A percentile compares a stretch with the other conserved stretches of the same genome.
phyloP scores from a whole-genome alignment of 2,113 vertebrate species.

The Prionailurus viverrinus region DNA sequence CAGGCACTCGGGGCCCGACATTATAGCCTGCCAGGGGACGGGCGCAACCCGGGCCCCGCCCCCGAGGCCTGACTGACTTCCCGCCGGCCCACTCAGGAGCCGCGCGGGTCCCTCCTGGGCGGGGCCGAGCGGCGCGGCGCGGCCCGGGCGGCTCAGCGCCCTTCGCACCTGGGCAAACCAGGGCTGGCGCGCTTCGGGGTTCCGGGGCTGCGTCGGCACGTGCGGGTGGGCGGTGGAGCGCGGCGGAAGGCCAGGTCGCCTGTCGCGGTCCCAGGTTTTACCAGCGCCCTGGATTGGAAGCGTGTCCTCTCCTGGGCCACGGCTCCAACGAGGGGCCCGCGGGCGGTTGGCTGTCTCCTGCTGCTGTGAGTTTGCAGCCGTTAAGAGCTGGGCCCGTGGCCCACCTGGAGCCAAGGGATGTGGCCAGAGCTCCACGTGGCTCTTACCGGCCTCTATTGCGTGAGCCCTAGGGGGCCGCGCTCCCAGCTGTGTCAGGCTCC shows the following conservation, averaged over 20 bases:
- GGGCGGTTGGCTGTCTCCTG: neutral
- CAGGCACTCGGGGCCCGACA: accelerated
- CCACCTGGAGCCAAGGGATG: neutral
- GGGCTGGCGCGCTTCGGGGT: accelerated
- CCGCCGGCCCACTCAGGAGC: slow-evolving; percentile 58
- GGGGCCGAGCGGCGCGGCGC: neutral
- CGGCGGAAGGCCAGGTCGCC: neutral
- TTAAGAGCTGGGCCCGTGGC: neutral
- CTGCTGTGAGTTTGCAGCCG: neutral
- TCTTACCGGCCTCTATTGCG: neutral
- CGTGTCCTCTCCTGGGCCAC: neutral
- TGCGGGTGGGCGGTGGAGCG: accelerated
- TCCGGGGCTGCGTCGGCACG: accelerated
- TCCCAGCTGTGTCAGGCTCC: neutral
- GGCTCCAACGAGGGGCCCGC: accelerated
- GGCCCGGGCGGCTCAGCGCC: accelerated
- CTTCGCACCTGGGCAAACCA: neutral
- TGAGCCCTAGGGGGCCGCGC: neutral
- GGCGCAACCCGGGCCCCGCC: slow-evolving; percentile 1
- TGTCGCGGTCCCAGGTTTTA: neutral
- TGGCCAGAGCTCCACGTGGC: neutral
- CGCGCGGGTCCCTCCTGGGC: slow-evolving; percentile 39
- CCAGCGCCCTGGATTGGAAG: neutral
- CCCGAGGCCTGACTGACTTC: slow-evolving; percentile 68
- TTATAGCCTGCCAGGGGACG: neutral